Evolutionary conservation across 2,797 vertebrate species (phyloP).

Genomic region (Manis crassicaudata): DNA sequence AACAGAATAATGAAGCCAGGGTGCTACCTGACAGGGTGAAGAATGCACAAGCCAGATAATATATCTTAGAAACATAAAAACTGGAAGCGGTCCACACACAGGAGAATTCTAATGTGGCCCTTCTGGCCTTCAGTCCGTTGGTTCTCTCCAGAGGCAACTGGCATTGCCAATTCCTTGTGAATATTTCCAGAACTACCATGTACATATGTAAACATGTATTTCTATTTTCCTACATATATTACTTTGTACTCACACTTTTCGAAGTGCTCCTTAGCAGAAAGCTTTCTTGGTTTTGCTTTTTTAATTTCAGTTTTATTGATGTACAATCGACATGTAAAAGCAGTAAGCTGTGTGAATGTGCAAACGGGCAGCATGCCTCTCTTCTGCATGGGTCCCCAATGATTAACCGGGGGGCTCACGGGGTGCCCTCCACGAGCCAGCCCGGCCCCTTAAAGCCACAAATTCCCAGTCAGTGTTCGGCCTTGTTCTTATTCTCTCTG

Average conservation of each 20-base stretch:
- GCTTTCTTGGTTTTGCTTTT: background rate
- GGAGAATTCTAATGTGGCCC: background rate
- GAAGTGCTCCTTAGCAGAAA: background rate
- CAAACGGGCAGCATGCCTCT: background rate
- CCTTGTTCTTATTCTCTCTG: background rate
- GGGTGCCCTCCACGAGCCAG: background rate
- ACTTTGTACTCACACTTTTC: constrained; percentile 33
- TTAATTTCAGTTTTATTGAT: background rate
- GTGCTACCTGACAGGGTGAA: background rate
- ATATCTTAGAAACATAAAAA: background rate
- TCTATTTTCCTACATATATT: constrained; percentile 30
- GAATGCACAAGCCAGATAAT: background rate
- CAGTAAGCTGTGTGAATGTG: background rate
- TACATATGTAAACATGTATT: constrained; percentile 47
- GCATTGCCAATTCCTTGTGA: background rate
- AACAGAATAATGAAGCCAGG: background rate
- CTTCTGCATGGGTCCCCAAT: background rate
- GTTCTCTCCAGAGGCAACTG: background rate
- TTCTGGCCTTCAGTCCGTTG: background rate
- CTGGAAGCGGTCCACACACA: background rate
- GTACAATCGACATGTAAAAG: background rate
- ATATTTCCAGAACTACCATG: constrained; percentile 53
- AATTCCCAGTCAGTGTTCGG: background rate
- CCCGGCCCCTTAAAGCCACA: background rate
- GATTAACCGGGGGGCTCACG: background rate